A percentile compares a stretch with the other conserved stretches of the same genome.
Conservation (phyloP, 2,797 vertebrate species). For the Sebastes trivittatus region DNA sequence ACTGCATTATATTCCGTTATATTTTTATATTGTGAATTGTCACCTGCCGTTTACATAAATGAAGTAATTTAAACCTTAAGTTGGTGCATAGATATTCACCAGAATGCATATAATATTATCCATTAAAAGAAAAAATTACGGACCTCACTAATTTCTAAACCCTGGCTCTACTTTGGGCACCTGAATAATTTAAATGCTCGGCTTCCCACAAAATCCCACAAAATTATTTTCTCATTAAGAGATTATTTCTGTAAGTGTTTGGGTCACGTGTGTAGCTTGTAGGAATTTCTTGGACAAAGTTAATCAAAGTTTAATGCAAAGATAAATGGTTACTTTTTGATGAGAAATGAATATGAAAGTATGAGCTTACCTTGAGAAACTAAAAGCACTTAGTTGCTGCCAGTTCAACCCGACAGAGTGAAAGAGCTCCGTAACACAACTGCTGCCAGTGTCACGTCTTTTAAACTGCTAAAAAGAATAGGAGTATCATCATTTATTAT, state of each 20-base stretch:
- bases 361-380: not conserved
- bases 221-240: not conserved
- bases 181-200: not conserved
- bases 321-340: not conserved
- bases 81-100: too few species aligned
- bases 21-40: too few species aligned
- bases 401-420: not conserved
- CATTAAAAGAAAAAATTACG: too few species aligned
- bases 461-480: not conserved
- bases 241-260: not conserved
- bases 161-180: not conserved
- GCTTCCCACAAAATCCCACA: not conserved
- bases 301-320: not conserved
- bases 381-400: slow-evolving; percentile 9
- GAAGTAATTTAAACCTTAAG: not conserved
- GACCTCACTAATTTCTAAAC: too few species aligned
- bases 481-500: not conserved
- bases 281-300: not conserved
- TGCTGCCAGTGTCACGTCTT: not conserved
- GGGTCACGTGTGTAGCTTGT: not conserved
- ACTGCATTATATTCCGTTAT: not conserved
- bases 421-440: not conserved
- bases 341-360: not conserved
- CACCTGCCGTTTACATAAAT: not conserved
- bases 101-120: too few species aligned